phyloP scores from a whole-genome alignment of 2,797 vertebrate species.

The Heliangelus exortis region DNA sequence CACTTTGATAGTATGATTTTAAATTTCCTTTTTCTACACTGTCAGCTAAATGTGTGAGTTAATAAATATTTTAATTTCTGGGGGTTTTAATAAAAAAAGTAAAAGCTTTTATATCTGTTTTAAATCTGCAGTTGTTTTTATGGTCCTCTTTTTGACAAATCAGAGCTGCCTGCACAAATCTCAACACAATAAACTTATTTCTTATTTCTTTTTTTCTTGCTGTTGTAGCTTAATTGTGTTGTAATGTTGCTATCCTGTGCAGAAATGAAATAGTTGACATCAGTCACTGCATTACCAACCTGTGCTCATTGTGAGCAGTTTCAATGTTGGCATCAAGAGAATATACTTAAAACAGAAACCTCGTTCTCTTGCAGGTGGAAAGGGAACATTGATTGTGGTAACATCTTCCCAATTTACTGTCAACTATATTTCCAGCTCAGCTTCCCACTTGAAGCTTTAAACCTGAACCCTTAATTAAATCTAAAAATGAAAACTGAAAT shows the following conservation, averaged over 20 bases:
- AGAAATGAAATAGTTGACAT: neutral
- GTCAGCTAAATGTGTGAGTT: neutral
- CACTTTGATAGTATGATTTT: neutral
- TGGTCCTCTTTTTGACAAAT: neutral
- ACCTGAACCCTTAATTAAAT: slow-evolving; percentile 20
- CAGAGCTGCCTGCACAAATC: neutral
- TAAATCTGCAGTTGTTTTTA: neutral
- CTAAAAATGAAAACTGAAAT: slow-evolving; percentile 13
- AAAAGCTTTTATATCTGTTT: neutral
- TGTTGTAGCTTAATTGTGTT: neutral
- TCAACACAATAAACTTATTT: neutral
- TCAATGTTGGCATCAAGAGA: neutral
- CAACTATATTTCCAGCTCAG: neutral
- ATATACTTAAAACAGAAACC: neutral
- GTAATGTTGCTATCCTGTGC: neutral
- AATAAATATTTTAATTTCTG: neutral
- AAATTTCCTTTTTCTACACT: neutral
- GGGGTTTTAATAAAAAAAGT: neutral
- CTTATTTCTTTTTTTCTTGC: neutral
- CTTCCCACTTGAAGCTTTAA: slow-evolving; percentile 35
- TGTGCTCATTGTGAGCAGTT: neutral
- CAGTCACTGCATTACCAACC: neutral
- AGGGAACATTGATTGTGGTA: neutral
- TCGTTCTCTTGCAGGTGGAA: neutral
- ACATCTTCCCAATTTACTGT: neutral